Conservation (phyloP, 2,888 invertebrate species). For the Luffia ferchaultella region DNA sequence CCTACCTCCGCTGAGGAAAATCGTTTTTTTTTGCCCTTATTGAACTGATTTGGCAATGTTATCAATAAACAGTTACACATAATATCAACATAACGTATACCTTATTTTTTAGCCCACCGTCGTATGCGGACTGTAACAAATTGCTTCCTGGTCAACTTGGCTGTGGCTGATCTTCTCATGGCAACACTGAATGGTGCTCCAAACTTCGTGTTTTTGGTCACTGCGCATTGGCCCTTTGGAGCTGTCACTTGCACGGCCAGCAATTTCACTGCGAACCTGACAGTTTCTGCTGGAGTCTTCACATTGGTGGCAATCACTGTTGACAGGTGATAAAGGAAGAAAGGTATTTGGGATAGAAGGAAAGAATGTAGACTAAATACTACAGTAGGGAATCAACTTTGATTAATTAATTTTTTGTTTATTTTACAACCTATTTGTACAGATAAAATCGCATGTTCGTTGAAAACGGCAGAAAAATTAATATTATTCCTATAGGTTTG, state of each 20-base stretch:
- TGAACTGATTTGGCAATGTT: too few species aligned
- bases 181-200: constrained; percentile 87
- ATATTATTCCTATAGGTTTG: too few species aligned
- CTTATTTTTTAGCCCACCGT: constrained; percentile 77
- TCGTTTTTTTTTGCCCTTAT: too few species aligned
- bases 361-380: too few species aligned
- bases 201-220: constrained; percentile 88
- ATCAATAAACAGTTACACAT: too few species aligned
- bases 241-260: constrained; percentile 83
- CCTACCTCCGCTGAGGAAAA: too few species aligned
- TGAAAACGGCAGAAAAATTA: too few species aligned
- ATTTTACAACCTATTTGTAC: too few species aligned
- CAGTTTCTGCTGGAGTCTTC: constrained; percentile 90
- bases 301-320: constrained; percentile 92
- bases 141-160: constrained; percentile 89
- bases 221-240: constrained; percentile 89
- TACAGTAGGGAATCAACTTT: too few species aligned
- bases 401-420: too few species aligned
- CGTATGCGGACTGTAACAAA: constrained; percentile 90
- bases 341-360: not conserved
- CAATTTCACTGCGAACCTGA: constrained; percentile 89
- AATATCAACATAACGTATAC: too few species aligned
- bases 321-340: constrained; percentile 73
- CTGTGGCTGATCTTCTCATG: constrained; percentile 86
- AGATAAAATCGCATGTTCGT: too few species aligned